Evolutionary conservation across 2,113 vertebrate genomes (phyloP).

Genomic region (Paratilapia polleni): DNA sequence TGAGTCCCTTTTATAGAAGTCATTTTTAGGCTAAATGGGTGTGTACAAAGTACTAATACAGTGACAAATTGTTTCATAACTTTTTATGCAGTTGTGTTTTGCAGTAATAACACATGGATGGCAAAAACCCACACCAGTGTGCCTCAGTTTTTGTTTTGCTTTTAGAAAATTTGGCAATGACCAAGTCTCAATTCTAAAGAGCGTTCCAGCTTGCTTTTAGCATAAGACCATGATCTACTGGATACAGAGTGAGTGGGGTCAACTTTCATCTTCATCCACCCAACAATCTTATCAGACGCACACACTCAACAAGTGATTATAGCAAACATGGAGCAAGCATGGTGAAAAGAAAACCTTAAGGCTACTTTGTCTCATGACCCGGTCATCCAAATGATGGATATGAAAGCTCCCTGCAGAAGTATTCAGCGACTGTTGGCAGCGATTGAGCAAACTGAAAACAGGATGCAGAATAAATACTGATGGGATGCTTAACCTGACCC

Average conservation of each 20-base stretch:
- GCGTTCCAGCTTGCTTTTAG: slow-evolving; percentile 9
- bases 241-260: slow-evolving; percentile 5
- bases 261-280: slow-evolving; percentile 45
- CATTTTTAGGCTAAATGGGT: too few relatives aligned
- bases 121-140: too few relatives aligned
- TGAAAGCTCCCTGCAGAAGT: neutral
- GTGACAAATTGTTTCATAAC: too few relatives aligned
- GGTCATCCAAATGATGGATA: neutral
- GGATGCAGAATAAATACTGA: neutral
- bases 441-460: neutral
- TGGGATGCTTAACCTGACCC: slow-evolving; percentile 2
- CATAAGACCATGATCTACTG: slow-evolving; percentile 17
- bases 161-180: neutral
- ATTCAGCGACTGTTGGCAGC: neutral
- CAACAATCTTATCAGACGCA: slow-evolving; percentile 36
- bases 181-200: slow-evolving; percentile 22
- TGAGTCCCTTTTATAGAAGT: too few relatives aligned
- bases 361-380: slow-evolving; percentile 2
- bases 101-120: too few relatives aligned
- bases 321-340: slow-evolving; percentile 27
- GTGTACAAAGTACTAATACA: too few relatives aligned
- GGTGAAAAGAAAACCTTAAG: slow-evolving; percentile 21
- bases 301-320: slow-evolving; percentile 24
- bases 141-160: neutral
- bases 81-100: too few relatives aligned